Evolutionary conservation across 2,888 invertebrate species (phyloP), one percentile per base, ranked within the genome.

Genomic region (Apotomis turbidana): DNA sequence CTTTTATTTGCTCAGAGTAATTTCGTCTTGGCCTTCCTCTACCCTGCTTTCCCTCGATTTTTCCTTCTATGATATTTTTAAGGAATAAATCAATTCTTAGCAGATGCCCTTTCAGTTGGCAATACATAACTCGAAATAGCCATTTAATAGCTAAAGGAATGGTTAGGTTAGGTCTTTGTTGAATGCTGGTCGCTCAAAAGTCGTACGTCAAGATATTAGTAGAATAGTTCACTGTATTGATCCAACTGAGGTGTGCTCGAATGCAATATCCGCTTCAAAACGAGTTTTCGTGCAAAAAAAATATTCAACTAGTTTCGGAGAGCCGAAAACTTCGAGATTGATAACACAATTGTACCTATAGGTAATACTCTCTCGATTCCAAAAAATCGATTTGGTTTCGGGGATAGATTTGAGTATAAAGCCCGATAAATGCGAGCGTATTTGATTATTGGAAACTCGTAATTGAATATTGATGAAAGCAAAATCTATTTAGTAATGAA

Each of bases 191-290:
- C 9, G 46, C 13, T 36, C 5, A 15, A 59, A 58, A 58, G 5
- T 62, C n/a, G 12, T 51, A n/a, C 36, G 51, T 62, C 57, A 60
- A 62, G 44, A 63, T 77, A 77, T 73, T 74, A 77, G 77, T 84
- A 84, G 85, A 87, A 89, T 88, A 89, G 90, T 86, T 85, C 86
- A 86, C 76, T 80, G 81, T 81, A 83, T 88, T 88, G 87, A 88
- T 87, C 88, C 86, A 88, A 86, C 87, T 86, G 83, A 68, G 55
- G 83, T 86, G 80, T 89, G 87, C 85, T 88, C 90, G 88, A 87
- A 91, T 90, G 91, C 93, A 93, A 93, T 93, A 93, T 93, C 93
- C 93, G 93, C 88, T 90, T 90, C 87, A 87, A 90, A 93, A 93
- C 91, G 93, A 93, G 93, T 91, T 93, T 90, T 90, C 86, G 87